Conservation (phyloP, 2,797 vertebrate species). For the Xiphophorus birchmanni region DNA sequence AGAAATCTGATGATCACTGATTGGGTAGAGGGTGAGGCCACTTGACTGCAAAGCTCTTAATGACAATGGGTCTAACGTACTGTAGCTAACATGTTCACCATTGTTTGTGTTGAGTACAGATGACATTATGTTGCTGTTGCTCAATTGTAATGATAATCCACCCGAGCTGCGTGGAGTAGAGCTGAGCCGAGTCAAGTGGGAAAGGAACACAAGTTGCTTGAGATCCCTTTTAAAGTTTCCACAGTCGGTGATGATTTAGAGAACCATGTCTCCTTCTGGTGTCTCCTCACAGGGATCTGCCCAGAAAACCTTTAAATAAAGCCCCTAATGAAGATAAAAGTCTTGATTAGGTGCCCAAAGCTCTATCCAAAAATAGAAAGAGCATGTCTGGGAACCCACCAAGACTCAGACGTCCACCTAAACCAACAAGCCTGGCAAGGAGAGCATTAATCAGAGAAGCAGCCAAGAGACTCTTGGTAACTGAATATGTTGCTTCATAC, state of each 20-base stretch:
- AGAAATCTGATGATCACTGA: neutral
- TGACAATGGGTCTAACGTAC: neutral
- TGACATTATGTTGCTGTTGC: neutral
- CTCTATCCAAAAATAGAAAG: neutral
- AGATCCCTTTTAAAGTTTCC: neutral
- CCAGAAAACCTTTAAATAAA: neutral
- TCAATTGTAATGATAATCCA: too few relatives aligned
- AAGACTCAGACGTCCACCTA: neutral
- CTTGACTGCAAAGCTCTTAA: neutral
- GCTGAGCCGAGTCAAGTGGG: neutral
- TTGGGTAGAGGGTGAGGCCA: neutral
- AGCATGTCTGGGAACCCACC: neutral
- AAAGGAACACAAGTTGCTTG: neutral
- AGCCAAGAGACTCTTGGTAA: neutral
- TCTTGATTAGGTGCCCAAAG: neutral
- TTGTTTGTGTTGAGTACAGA: neutral
- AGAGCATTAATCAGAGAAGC: neutral
- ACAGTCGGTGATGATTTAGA: neutral
- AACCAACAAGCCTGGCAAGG: neutral
- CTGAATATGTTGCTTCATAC: neutral
- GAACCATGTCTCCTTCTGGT: neutral
- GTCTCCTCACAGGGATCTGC: neutral
- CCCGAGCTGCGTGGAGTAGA: too few relatives aligned
- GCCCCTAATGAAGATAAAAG: too few relatives aligned
- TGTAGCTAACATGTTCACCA: neutral